Percentiles rank a stretch among this genome's conserved stretches.
phyloP scores from a whole-genome alignment of 2,888 invertebrate species.

The Diaprepes abbreviatus region DNA sequence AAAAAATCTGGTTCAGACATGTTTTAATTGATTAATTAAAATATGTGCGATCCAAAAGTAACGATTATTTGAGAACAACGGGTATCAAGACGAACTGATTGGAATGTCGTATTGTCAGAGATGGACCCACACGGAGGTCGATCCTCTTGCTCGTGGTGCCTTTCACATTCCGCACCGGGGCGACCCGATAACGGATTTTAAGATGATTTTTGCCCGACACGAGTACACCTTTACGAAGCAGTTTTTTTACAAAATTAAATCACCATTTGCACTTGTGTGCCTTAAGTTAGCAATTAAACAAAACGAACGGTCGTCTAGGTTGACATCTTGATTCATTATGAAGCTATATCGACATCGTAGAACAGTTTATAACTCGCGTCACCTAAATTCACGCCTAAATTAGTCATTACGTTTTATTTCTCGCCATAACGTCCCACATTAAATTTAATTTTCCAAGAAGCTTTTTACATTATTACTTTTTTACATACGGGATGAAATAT shows the following conservation, averaged over 20 bases:
- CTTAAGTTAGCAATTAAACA: not conserved
- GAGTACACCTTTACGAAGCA: conserved; percentile 8
- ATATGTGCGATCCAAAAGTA: conserved; percentile 18
- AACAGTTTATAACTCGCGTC: not conserved
- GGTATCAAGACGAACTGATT: conserved; percentile 22
- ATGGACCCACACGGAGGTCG: conserved; percentile 42
- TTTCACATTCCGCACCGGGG: conserved; percentile 47
- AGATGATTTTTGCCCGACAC: conserved; percentile 28
- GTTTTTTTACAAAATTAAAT: not conserved
- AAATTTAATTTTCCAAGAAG: too few relatives aligned
- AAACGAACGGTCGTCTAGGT: not conserved
- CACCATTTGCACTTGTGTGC: not conserved
- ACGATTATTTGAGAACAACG: conserved; percentile 24
- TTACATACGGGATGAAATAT: too few relatives aligned
- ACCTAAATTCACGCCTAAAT: too few relatives aligned
- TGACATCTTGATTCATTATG: not conserved
- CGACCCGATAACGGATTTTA: conserved; percentile 47
- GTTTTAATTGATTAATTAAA: conserved; percentile 31
- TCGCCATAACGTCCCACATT: too few relatives aligned
- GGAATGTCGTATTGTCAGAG: conserved; percentile 48
- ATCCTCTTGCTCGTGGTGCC: conserved; percentile 41
- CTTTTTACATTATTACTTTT: too few relatives aligned
- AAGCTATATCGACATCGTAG: not conserved
- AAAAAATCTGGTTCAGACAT: conserved; percentile 7
- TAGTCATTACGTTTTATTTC: too few relatives aligned